A percentile compares a stretch with the other conserved stretches of the same genome.
Conservation (phyloP, 2,797 vertebrate species). For the Lutjanus argentimaculatus region DNA sequence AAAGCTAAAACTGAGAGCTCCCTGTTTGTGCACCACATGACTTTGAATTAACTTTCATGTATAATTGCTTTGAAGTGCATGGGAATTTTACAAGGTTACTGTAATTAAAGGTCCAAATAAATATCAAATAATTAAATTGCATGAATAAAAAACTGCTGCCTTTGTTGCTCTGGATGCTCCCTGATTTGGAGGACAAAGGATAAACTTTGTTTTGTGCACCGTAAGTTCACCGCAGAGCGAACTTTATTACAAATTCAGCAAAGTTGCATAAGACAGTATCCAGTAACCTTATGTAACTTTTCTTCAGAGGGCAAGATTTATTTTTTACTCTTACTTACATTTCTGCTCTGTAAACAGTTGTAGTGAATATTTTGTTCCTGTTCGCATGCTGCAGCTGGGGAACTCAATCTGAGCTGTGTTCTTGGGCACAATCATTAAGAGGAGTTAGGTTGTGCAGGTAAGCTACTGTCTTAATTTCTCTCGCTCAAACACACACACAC, state of each 20-base stretch:
- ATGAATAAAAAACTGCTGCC: conserved; percentile 35
- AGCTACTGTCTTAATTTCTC: neutral
- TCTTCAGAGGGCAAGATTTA: conserved; percentile 18
- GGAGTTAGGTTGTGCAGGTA: neutral
- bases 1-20: conserved; percentile 9
- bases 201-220: conserved; percentile 8
- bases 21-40: conserved; percentile 16
- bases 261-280: conserved; percentile 27
- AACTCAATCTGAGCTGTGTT: conserved; percentile 43
- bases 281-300: conserved; percentile 13
- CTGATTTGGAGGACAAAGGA: conserved; percentile 31
- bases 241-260: conserved; percentile 57
- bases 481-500: too few relatives aligned
- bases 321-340: conserved; percentile 8
- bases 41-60: conserved; percentile 47
- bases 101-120: conserved; percentile 46
- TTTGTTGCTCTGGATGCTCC: conserved; percentile 32
- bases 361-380: conserved; percentile 25
- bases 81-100: conserved; percentile 44
- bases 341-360: conserved; percentile 37
- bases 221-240: conserved; percentile 8
- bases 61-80: conserved; percentile 60
- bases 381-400: neutral
- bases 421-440: conserved; percentile 20
- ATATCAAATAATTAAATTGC: conserved; percentile 45